A percentile compares a stretch with the other conserved stretches of the same genome.
Evolutionary conservation across 2,797 vertebrate species (phyloP).

Genomic region (Epinephelus coioides): DNA sequence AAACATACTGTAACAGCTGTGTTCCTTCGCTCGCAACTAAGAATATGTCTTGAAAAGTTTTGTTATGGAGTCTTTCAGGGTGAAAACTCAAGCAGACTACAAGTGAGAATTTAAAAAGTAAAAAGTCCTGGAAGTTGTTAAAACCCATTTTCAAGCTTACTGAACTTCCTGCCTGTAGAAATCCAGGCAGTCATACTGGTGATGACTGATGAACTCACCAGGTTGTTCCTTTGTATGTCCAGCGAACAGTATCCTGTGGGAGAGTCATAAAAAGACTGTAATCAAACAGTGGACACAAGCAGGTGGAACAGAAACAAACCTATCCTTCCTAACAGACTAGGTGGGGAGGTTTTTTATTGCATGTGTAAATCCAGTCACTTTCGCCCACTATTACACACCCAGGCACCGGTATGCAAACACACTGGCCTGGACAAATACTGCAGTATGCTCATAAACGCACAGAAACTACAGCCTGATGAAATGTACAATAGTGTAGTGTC

Average conservation of each 20-base stretch:
- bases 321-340: neutral
- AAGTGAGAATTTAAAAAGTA: no score
- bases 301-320: neutral
- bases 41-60: no score
- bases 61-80: no score
- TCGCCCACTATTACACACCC: conserved; percentile 1
- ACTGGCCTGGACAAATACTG: conserved; percentile 3
- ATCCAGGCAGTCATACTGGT: neutral
- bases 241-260: conserved; percentile 85
- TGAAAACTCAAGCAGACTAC: neutral
- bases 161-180: neutral
- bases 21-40: no score
- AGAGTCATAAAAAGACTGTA: conserved; percentile 29
- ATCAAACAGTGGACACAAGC: conserved; percentile 13
- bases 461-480: conserved; percentile 3
- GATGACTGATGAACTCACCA: conserved; percentile 77
- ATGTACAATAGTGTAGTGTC: neutral
- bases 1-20: no score
- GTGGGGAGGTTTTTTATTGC: neutral
- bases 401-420: conserved; percentile 50
- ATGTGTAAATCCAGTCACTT: neutral
- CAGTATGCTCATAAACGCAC: neutral
- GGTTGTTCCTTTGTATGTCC: conserved; percentile 84
- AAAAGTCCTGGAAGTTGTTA: no score
- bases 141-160: neutral